Conservation (phyloP, 2,888 invertebrate genomes). For the Epicampocera succincta region DNA sequence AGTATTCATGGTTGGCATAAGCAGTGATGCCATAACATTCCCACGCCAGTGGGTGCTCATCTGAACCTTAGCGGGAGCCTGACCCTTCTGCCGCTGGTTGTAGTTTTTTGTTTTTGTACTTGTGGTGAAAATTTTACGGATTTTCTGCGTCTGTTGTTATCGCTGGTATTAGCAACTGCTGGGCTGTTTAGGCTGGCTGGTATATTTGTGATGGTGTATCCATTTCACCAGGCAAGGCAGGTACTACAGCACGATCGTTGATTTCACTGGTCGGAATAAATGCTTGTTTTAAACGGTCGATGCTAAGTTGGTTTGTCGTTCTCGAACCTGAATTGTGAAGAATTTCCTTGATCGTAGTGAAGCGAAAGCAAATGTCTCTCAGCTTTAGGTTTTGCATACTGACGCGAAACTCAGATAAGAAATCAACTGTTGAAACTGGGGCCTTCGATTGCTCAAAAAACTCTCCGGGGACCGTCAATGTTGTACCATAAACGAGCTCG, state of each 20-base stretch:
- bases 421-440: too few relatives aligned
- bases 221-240: too few relatives aligned
- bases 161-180: neutral
- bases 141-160: conserved; percentile 5
- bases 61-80: too few relatives aligned
- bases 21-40: conserved; percentile 22
- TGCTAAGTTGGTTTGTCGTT: conserved; percentile 31
- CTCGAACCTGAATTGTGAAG: conserved; percentile 29
- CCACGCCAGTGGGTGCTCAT: neutral
- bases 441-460: conserved; percentile 43
- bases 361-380: neutral
- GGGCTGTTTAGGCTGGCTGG: neutral
- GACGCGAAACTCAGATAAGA: too few relatives aligned
- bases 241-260: too few relatives aligned
- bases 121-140: too few relatives aligned
- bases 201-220: too few relatives aligned
- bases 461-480: conserved; percentile 36
- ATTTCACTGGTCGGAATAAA: too few relatives aligned
- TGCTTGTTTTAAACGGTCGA: conserved; percentile 38
- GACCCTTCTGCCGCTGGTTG: too few relatives aligned
- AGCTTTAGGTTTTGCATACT: conserved; percentile 16
- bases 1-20: too few relatives aligned
- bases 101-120: conserved; percentile 20
- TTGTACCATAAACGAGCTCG: too few relatives aligned
- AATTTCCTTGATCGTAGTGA: conserved; percentile 20